Evolutionary conservation across 1,140 invertebrate species (phyloP).

Genomic region (Sitodiplosis mosellana): DNA sequence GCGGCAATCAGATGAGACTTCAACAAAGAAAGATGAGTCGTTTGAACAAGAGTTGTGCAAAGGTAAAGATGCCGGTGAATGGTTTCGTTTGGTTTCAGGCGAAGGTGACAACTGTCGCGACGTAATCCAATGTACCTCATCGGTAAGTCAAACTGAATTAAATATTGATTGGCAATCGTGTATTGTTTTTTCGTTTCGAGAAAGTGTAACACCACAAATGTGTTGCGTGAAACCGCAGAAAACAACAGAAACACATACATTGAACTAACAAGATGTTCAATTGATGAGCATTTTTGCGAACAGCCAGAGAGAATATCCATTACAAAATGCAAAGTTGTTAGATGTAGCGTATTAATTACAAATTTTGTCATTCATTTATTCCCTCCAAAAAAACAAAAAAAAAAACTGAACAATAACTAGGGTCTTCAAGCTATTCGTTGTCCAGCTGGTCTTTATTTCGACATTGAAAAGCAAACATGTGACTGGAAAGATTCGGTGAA

Average conservation of each 20-base stretch:
- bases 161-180: too few relatives aligned
- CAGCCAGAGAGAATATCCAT: too few relatives aligned
- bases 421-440: constrained; percentile 84
- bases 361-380: constrained; percentile 1
- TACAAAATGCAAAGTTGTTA: neutral
- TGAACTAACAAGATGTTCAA: too few relatives aligned
- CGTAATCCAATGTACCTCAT: constrained; percentile 88
- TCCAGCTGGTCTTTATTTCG: constrained; percentile 81
- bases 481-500: constrained; percentile 89
- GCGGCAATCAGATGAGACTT: constrained; percentile 32
- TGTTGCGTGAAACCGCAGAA: too few relatives aligned
- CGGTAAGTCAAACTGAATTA: constrained; percentile 34
- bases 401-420: too few relatives aligned
- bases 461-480: constrained; percentile 90
- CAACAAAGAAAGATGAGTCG: constrained; percentile 61
- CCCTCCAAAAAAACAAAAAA: too few relatives aligned
- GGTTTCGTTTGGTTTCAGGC: constrained; percentile 76
- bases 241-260: too few relatives aligned
- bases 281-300: neutral
- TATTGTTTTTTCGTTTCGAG: too few relatives aligned
- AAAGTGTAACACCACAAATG: too few relatives aligned
- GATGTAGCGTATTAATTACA: neutral
- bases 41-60: constrained; percentile 79
- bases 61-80: constrained; percentile 88
- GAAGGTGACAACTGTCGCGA: constrained; percentile 86